Evolutionary conservation across 2,113 vertebrate genomes (phyloP).

Genomic region (Colossoma macropomum): DNA sequence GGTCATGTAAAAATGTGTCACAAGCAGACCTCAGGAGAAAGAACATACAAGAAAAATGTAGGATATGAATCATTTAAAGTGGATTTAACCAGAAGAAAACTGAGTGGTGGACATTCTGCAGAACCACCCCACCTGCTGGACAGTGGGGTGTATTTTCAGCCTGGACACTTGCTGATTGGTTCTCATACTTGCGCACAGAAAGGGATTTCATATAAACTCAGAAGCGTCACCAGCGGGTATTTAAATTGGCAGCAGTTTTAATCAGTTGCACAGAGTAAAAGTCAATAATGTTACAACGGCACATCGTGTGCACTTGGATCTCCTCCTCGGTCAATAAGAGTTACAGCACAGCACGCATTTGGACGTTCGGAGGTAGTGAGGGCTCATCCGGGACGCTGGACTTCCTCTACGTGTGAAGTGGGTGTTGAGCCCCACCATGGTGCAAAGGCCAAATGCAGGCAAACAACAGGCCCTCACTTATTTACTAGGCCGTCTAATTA

Average conservation of each 20-base stretch:
- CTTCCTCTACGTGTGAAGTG: conserved; percentile 44
- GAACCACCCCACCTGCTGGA: conserved; percentile 44
- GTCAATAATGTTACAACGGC: background rate
- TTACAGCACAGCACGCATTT: conserved; percentile 1
- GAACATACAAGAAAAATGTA: too few relatives aligned
- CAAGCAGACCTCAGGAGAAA: too few relatives aligned
- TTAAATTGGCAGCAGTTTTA: background rate
- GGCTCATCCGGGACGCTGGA: background rate
- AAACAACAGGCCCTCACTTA: conserved; percentile 59
- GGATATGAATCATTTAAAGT: too few relatives aligned
- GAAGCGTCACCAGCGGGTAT: background rate
- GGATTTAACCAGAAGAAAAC: background rate
- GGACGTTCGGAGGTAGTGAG: conserved; percentile 22
- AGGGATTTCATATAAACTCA: background rate
- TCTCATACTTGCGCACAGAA: background rate
- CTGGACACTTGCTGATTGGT: background rate
- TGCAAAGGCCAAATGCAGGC: conserved; percentile 68
- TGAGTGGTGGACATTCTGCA: background rate
- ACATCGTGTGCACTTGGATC: background rate
- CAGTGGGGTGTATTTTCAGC: background rate
- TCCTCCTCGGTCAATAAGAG: background rate
- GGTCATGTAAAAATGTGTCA: too few relatives aligned
- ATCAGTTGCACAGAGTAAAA: background rate
- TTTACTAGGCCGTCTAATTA: conserved; percentile 76
- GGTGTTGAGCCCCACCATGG: conserved; percentile 46